Evolutionary conservation across 2,888 invertebrate species (phyloP).

Genomic region (Gerosis bhagava): DNA sequence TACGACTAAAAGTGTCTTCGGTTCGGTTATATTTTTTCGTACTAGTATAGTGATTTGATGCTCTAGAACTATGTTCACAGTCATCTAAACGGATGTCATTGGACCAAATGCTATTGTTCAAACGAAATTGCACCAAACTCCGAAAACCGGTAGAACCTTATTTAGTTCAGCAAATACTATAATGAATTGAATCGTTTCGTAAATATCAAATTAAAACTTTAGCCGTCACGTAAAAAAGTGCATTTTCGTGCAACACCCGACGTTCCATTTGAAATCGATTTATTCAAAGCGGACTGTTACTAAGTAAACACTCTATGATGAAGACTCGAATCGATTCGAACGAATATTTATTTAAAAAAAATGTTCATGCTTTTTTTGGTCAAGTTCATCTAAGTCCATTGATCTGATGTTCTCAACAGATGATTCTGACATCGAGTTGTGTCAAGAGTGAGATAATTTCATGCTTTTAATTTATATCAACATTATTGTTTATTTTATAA

Average conservation of each 20-base stretch:
- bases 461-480: slow-evolving; percentile 46
- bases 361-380: slow-evolving; percentile 66
- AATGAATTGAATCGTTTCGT: slow-evolving; percentile 26
- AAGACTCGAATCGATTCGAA: slow-evolving; percentile 68
- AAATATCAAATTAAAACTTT: slow-evolving; percentile 27
- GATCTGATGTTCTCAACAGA: slow-evolving; percentile 49
- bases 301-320: slow-evolving; percentile 74
- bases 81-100: slow-evolving; percentile 53
- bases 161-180: slow-evolving; percentile 39
- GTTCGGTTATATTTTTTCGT: slow-evolving; percentile 44
- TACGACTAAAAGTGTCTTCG: slow-evolving; percentile 37
- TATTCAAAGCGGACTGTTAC: slow-evolving; percentile 74
- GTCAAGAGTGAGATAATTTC: slow-evolving; percentile 51
- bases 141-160: slow-evolving; percentile 37
- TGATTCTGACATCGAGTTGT: slow-evolving; percentile 56
- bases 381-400: slow-evolving; percentile 61
- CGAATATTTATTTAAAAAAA: slow-evolving; percentile 72
- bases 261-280: slow-evolving; percentile 61
- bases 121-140: slow-evolving; percentile 42
- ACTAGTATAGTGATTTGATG: slow-evolving; percentile 36
- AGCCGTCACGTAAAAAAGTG: slow-evolving; percentile 35
- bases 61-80: slow-evolving; percentile 49
- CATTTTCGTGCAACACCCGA: slow-evolving; percentile 33
- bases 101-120: slow-evolving; percentile 25
- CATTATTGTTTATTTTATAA: slow-evolving; percentile 40